These are phyloP conservation scores for Pseudococcus longispinus DNA, from an alignment of 2,888 invertebrate species.

Conservation along the genomic window DNA sequence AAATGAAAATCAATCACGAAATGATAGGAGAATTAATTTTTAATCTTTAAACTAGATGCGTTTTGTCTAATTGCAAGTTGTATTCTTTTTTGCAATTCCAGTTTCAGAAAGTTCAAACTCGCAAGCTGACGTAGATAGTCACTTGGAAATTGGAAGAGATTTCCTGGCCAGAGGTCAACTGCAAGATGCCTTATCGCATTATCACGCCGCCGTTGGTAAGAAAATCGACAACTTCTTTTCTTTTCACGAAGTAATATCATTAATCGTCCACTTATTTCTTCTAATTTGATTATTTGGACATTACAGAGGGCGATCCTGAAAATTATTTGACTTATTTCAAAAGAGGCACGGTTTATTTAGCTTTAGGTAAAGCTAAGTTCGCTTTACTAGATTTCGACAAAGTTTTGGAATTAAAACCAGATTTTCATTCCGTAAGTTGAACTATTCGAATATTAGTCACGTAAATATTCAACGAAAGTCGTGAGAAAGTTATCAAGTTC, in stretches of 20 bases:
- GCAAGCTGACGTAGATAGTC: slow-evolving; percentile 79
- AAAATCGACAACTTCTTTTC: background rate
- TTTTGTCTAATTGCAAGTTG: background rate
- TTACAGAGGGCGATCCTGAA: slow-evolving; percentile 89
- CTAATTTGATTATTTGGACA: background rate
- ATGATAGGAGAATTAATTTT: no score
- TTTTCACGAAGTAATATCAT: background rate
- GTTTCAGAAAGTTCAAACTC: slow-evolving; percentile 30
- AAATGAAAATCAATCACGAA: no score
- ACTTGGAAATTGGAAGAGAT: slow-evolving; percentile 91
- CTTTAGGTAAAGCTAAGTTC: slow-evolving; percentile 92
- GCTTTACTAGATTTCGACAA: slow-evolving; percentile 92
- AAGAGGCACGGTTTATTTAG: slow-evolving; percentile 94
- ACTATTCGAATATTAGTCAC: background rate
- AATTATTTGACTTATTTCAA: slow-evolving; percentile 97
- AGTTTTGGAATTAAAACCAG: slow-evolving; percentile 92
- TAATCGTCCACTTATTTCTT: background rate
- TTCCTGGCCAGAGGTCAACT: slow-evolving; percentile 91
- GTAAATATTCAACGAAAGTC: no score
- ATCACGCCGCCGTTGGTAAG: slow-evolving; percentile 96
- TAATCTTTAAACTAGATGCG: no score
- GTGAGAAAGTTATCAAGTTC: background rate
- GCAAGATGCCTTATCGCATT: slow-evolving; percentile 94
- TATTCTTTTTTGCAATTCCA: slow-evolving; percentile 14
- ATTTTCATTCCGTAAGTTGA: slow-evolving; percentile 85